These are phyloP conservation scores for Rhineura floridana DNA, from an alignment of 2,113 vertebrate species.

Conservation along the genomic window DNA sequence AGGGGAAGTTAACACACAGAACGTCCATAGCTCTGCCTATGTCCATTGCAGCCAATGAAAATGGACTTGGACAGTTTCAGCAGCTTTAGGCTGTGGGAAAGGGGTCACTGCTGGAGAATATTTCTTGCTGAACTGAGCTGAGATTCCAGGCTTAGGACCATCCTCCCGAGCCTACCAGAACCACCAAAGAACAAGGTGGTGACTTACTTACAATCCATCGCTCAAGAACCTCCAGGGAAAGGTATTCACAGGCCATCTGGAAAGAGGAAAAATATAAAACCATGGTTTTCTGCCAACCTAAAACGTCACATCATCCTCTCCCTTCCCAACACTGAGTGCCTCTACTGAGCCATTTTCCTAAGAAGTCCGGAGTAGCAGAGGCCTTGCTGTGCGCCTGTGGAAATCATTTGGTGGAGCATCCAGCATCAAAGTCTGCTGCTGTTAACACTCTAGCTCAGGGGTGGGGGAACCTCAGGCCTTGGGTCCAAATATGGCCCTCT, in stretches of 20 bases:
- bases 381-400: background rate
- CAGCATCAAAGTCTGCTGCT: too few species aligned
- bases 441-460: background rate
- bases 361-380: background rate
- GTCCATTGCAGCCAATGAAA: background rate
- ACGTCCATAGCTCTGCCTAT: background rate
- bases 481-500: too few species aligned
- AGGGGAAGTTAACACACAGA: background rate
- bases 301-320: background rate
- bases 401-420: background rate
- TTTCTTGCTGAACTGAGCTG: background rate
- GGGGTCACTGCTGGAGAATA: too few species aligned
- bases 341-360: background rate
- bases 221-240: slow-evolving; percentile 92
- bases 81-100: background rate
- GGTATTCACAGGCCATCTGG: slow-evolving; percentile 93
- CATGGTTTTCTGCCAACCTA: background rate
- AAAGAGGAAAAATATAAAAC: slow-evolving; percentile 15
- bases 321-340: background rate
- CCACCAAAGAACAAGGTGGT: background rate
- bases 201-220: slow-evolving; percentile 92
- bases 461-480: too few species aligned
- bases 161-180: background rate
- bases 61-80: background rate
- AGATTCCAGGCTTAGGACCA: background rate